Conservation (phyloP, 64 coral and sea anemone genomes). For the Catalaphyllia jardinei region DNA sequence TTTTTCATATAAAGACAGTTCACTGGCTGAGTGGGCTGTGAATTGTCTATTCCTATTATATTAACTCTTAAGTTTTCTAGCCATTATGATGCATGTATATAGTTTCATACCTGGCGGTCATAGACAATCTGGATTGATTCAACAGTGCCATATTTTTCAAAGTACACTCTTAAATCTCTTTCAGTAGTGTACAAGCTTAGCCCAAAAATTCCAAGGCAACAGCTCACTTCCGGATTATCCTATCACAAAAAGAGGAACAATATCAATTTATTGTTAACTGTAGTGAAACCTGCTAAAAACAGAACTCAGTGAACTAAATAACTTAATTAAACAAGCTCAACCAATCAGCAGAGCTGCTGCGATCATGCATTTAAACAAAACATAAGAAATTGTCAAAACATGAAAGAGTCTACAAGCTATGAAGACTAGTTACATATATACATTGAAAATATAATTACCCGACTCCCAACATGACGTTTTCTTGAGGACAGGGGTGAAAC, state of each 20-base stretch:
- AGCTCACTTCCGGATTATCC: slow-evolving; percentile 82
- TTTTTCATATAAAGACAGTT: no score
- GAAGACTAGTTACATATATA: not conserved
- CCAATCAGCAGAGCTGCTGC: no score
- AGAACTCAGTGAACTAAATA: not conserved
- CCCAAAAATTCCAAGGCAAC: slow-evolving; percentile 96
- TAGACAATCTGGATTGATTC: slow-evolving; percentile 96
- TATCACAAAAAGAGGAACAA: not conserved
- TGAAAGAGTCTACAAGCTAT: no score
- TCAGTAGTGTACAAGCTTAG: slow-evolving; percentile 98
- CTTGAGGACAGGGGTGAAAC: slow-evolving; percentile 24
- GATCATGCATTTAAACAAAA: no score
- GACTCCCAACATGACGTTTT: slow-evolving; percentile 32
- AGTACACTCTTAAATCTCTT: slow-evolving; percentile 82
- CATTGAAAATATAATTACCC: not conserved
- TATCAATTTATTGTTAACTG: not conserved
- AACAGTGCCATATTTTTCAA: slow-evolving; percentile 97
- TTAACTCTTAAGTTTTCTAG: not conserved
- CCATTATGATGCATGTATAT: not conserved
- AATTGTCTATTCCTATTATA: not conserved
- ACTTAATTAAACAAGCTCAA: no score
- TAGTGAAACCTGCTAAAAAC: not conserved
- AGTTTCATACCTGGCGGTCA: slow-evolving; percentile 88
- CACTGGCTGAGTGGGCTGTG: not conserved
- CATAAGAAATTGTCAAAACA: no score